phyloP scores from a whole-genome alignment of 2,797 vertebrate species.

The Helarctos malayanus region DNA sequence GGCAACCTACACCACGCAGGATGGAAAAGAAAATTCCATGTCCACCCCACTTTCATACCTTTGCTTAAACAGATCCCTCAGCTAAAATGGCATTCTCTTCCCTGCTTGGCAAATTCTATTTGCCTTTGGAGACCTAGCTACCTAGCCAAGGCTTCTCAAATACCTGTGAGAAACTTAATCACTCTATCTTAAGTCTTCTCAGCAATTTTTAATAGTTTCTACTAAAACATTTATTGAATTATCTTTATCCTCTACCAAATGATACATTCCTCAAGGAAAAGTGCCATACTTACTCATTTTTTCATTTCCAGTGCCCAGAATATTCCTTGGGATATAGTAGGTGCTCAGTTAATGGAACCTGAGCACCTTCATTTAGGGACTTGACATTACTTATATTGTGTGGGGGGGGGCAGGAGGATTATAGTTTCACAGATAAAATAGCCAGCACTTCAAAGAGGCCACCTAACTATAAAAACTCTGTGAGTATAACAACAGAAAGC shows the following conservation, averaged over 20 bases:
- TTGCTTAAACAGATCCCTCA: background rate
- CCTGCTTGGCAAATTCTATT: background rate
- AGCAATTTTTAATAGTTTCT: background rate
- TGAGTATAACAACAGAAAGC: background rate
- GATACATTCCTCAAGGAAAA: background rate
- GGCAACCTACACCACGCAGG: background rate
- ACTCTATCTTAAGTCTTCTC: background rate
- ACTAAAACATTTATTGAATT: background rate
- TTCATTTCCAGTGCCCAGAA: background rate
- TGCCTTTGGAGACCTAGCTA: background rate
- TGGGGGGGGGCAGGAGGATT: background rate
- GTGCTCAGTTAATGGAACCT: background rate
- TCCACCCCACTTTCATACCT: background rate
- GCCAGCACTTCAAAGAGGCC: background rate
- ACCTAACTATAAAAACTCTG: background rate
- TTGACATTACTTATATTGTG: background rate
- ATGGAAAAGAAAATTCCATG: background rate
- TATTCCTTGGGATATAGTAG: background rate
- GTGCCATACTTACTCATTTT: background rate
- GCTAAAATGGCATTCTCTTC: background rate
- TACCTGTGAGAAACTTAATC: background rate
- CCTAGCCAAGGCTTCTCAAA: background rate
- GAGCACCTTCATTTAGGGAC: background rate
- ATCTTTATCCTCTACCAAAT: background rate
- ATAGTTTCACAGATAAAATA: background rate